phyloP scores from a whole-genome alignment of 2,888 invertebrate genomes.

The Aplocera efformata region DNA sequence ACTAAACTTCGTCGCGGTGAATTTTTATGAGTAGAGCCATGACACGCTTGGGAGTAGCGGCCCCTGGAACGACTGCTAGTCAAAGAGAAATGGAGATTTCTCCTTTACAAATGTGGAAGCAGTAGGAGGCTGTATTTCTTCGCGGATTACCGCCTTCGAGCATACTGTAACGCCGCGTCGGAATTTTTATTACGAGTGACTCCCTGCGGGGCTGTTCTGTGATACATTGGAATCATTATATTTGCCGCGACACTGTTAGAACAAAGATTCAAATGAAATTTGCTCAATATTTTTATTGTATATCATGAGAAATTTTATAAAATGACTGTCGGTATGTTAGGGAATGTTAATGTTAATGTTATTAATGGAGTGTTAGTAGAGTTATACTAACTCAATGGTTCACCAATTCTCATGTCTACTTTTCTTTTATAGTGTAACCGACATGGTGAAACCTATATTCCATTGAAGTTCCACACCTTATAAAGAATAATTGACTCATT shows the following conservation, averaged over 20 bases:
- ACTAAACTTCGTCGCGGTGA: conserved; percentile 62
- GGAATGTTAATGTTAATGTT: too few species aligned
- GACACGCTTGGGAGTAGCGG: conserved; percentile 70
- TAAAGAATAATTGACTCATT: too few species aligned
- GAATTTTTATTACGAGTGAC: conserved; percentile 70
- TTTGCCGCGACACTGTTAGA: conserved; percentile 34
- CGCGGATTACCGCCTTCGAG: conserved; percentile 72
- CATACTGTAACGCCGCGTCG: conserved; percentile 63
- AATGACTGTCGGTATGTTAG: too few species aligned
- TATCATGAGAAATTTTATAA: too few species aligned
- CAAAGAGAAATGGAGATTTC: conserved; percentile 79
- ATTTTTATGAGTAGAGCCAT: conserved; percentile 75
- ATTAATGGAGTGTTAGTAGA: too few species aligned
- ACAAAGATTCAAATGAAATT: too few species aligned
- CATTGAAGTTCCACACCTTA: too few species aligned
- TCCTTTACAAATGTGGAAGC: conserved; percentile 75
- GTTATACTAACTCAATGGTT: too few species aligned
- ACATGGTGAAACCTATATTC: too few species aligned
- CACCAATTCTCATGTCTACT: too few species aligned
- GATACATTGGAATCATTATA: conserved; percentile 68
- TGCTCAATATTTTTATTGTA: too few species aligned
- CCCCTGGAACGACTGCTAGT: conserved; percentile 72
- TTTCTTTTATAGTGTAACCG: too few species aligned
- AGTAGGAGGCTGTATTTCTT: conserved; percentile 72
- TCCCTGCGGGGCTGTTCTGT: conserved; percentile 64